These are phyloP conservation scores for Dynastes grantii DNA, from an alignment of 2,888 invertebrate species.

Conservation along the genomic window DNA sequence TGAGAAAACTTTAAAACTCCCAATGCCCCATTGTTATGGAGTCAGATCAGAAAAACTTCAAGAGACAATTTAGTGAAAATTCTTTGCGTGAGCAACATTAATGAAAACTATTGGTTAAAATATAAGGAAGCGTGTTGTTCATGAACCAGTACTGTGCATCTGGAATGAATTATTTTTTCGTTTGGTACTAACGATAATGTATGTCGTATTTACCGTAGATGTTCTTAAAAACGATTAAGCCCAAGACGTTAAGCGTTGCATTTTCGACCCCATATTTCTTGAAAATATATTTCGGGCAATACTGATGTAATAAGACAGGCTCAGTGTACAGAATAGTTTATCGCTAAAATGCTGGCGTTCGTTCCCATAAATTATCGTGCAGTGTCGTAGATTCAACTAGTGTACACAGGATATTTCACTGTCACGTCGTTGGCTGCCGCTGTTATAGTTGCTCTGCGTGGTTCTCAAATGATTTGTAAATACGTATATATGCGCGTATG, in stretches of 20 bases:
- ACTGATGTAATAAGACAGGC: slow-evolving; percentile 36
- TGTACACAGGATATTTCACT: slow-evolving; percentile 55
- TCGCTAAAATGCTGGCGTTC: slow-evolving; percentile 43
- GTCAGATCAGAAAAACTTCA: no score
- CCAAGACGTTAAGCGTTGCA: neutral
- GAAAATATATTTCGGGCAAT: slow-evolving; percentile 24
- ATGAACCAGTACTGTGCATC: no score
- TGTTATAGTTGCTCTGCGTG: slow-evolving; percentile 39
- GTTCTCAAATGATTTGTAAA: slow-evolving; percentile 56
- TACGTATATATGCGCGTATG: slow-evolving; percentile 47
- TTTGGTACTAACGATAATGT: no score
- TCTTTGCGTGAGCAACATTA: no score
- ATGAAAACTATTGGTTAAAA: no score
- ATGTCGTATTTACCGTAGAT: neutral
- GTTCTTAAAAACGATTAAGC: slow-evolving; percentile 13
- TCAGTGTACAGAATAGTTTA: slow-evolving; percentile 36
- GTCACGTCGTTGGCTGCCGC: slow-evolving; percentile 48
- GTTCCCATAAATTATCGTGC: slow-evolving; percentile 51
- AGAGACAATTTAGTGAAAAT: no score
- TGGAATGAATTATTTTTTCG: no score
- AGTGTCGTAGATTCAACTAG: slow-evolving; percentile 51
- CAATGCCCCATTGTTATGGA: no score
- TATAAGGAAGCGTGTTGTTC: no score
- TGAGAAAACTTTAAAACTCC: no score
- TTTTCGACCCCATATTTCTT: slow-evolving; percentile 37